phyloP scores from a whole-genome alignment of 2,888 invertebrate genomes.

The Drosophila aldrichi region DNA sequence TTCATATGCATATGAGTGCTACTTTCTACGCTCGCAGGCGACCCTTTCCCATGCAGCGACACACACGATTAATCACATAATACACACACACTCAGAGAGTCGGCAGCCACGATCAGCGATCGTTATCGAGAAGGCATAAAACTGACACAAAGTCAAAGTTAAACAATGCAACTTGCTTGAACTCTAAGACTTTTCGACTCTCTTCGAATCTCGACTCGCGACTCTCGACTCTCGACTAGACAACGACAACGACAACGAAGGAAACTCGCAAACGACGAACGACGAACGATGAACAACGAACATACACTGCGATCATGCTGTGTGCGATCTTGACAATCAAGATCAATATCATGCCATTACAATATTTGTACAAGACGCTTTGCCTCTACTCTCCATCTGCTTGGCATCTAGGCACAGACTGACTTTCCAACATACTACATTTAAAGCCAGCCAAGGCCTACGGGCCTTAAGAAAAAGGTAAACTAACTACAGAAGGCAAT shows the following conservation, averaged over 20 bases:
- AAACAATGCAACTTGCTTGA: slow-evolving; percentile 76
- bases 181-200: slow-evolving; percentile 44
- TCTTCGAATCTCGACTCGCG: slow-evolving; percentile 7
- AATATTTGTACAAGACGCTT: slow-evolving; percentile 75
- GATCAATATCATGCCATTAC: slow-evolving; percentile 76
- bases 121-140: slow-evolving; percentile 64
- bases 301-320: slow-evolving; percentile 62
- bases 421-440: slow-evolving; percentile 51
- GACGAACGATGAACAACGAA: slow-evolving; percentile 8
- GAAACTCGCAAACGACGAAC: slow-evolving; percentile 16
- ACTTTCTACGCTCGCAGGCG: slow-evolving; percentile 64
- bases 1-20: slow-evolving; percentile 75
- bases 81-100: slow-evolving; percentile 25
- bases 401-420: slow-evolving; percentile 39
- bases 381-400: slow-evolving; percentile 45
- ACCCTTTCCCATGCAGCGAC: slow-evolving; percentile 67
- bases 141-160: slow-evolving; percentile 78
- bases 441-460: slow-evolving; percentile 26
- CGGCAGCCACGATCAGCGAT: slow-evolving; percentile 69
- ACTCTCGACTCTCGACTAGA: slow-evolving; percentile 36
- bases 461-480: slow-evolving; percentile 29
- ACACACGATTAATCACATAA: slow-evolving; percentile 76
- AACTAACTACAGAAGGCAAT: slow-evolving; percentile 23
- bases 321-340: slow-evolving; percentile 80
- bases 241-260: slow-evolving; percentile 10